Evolutionary conservation across 2,113 vertebrate genomes (phyloP).

Genomic region (Zingel zingel): DNA sequence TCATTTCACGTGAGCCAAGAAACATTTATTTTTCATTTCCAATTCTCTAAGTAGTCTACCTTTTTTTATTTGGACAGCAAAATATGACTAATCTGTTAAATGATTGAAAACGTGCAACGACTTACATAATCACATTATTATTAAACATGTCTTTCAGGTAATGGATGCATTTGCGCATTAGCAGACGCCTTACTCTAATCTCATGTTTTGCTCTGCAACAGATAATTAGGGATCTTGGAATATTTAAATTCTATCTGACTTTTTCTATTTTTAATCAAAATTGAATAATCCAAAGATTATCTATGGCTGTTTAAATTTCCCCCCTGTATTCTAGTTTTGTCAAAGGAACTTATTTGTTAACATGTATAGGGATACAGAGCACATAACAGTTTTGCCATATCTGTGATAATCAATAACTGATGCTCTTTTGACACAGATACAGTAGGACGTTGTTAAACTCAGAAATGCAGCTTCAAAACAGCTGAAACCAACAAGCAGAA

Average conservation of each 20-base stretch:
- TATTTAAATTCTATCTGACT: slow-evolving; percentile 16
- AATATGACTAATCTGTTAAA: slow-evolving; percentile 20
- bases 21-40: slow-evolving; percentile 25
- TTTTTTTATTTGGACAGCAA: slow-evolving; percentile 17
- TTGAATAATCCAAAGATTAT: slow-evolving; percentile 13
- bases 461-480: slow-evolving; percentile 40
- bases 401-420: slow-evolving; percentile 47
- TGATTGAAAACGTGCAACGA: slow-evolving; percentile 22
- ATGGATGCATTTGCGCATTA: slow-evolving; percentile 27
- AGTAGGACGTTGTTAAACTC: slow-evolving; percentile 18
- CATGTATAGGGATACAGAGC: slow-evolving; percentile 25
- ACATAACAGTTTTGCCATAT: slow-evolving; percentile 44
- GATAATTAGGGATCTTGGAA: slow-evolving; percentile 31
- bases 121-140: slow-evolving; percentile 35
- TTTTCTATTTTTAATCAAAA: slow-evolving; percentile 31
- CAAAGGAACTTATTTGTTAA: slow-evolving; percentile 18
- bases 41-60: background rate
- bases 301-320: background rate
- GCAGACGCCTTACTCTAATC: slow-evolving; percentile 7
- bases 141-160: slow-evolving; percentile 20
- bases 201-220: slow-evolving; percentile 8
- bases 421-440: slow-evolving; percentile 23
- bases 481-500: slow-evolving; percentile 59
- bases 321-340: slow-evolving; percentile 24
- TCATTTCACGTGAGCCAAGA: slow-evolving; percentile 30